These are phyloP conservation scores for Otus scops DNA, from an alignment of 2,797 vertebrate species.

Conservation along the genomic window DNA sequence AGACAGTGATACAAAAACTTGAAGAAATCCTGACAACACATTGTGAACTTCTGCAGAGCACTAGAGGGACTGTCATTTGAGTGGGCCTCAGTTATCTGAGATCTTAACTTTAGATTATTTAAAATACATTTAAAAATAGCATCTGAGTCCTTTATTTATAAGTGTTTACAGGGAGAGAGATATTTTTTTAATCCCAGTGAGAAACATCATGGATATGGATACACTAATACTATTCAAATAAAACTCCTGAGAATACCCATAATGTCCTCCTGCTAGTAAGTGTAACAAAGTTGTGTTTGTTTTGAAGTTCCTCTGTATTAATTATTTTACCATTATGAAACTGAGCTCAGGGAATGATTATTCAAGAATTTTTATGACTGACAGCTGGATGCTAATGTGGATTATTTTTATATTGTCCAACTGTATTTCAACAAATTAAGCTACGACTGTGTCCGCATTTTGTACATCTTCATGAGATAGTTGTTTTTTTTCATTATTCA, in stretches of 20 bases:
- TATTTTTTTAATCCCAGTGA: background rate
- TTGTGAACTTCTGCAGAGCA: background rate
- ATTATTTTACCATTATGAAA: constrained; percentile 2
- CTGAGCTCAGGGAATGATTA: background rate
- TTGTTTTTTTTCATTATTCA: background rate
- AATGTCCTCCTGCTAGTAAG: background rate
- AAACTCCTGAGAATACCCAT: background rate
- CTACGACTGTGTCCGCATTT: background rate
- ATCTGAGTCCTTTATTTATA: background rate
- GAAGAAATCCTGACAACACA: background rate
- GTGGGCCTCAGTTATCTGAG: background rate
- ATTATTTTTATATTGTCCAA: background rate
- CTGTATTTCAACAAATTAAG: background rate
- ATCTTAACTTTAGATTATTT: background rate
- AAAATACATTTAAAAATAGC: background rate
- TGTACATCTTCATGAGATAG: background rate
- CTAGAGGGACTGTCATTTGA: background rate
- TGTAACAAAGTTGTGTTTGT: background rate
- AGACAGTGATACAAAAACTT: background rate
- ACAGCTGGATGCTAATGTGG: background rate
- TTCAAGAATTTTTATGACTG: background rate
- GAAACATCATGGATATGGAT: background rate
- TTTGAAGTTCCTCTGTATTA: constrained; percentile 2
- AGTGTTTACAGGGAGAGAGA: background rate
- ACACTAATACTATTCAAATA: background rate